These are phyloP conservation scores for Sycophila sp. DNA, from an alignment of 1,140 invertebrate species.

Conservation along the genomic window DNA sequence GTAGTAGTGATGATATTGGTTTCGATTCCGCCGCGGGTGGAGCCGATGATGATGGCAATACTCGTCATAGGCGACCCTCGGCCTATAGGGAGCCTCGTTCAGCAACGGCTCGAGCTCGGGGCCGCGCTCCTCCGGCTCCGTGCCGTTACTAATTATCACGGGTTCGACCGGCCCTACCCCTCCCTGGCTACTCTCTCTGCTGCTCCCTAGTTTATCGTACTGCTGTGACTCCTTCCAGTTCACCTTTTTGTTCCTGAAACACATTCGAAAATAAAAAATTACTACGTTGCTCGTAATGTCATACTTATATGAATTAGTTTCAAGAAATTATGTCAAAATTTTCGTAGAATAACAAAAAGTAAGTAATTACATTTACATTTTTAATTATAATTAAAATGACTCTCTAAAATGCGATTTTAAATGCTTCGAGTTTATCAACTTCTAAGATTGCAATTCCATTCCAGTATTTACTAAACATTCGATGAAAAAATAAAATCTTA, in stretches of 20 bases:
- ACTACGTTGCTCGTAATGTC: too few species aligned
- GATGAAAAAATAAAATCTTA: too few species aligned
- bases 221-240: conserved; percentile 68
- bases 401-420: too few species aligned
- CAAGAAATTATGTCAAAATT: too few species aligned
- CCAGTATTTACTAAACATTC: too few species aligned
- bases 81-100: conserved; percentile 39
- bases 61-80: conserved; percentile 9
- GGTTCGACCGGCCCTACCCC: conserved; percentile 57
- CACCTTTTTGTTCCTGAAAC: conserved; percentile 88
- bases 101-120: conserved; percentile 65
- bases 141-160: conserved; percentile 42
- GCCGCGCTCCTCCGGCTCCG: conserved; percentile 59
- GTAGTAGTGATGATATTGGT: background rate
- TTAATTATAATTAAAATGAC: too few species aligned
- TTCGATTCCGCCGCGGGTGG: background rate
- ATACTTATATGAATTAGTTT: too few species aligned
- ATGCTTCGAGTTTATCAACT: too few species aligned
- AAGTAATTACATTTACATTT: too few species aligned
- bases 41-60: conserved; percentile 15
- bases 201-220: conserved; percentile 65
- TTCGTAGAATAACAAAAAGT: too few species aligned
- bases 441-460: too few species aligned
- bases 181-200: conserved; percentile 66
- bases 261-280: too few species aligned